phyloP scores from a whole-genome alignment of 2,888 invertebrate species.

The Folsomia candida region DNA sequence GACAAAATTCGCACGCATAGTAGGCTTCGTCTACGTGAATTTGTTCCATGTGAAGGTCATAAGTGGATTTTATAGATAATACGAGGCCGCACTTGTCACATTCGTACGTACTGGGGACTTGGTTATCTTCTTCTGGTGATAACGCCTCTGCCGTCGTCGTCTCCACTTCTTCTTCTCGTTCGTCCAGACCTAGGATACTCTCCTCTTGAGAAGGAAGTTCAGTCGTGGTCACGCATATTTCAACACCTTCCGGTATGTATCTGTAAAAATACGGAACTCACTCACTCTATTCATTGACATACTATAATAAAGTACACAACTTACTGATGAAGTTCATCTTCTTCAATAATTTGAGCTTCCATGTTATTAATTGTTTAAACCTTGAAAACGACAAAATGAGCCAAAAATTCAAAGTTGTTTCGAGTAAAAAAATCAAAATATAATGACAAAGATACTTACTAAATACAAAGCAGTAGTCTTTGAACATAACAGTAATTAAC shows the following conservation, averaged over 20 bases:
- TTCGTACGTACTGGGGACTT: background rate
- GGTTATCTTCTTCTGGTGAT: background rate
- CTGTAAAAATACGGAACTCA: no score
- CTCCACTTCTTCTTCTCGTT: background rate
- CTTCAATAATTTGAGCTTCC: slow-evolving; percentile 20
- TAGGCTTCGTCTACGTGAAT: slow-evolving; percentile 38
- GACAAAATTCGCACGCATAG: slow-evolving; percentile 40
- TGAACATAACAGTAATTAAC: no score
- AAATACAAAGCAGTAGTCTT: no score
- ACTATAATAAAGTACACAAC: no score
- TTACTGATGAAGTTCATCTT: slow-evolving; percentile 25
- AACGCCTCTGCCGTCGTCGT: no score
- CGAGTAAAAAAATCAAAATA: no score
- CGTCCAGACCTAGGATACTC: background rate
- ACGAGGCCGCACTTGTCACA: background rate
- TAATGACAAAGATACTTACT: no score
- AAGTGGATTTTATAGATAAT: background rate
- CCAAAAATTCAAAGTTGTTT: background rate
- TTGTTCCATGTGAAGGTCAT: background rate
- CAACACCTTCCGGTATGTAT: slow-evolving; percentile 4
- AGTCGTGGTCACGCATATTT: background rate
- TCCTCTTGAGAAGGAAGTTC: background rate
- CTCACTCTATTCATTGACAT: no score
- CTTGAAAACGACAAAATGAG: background rate
- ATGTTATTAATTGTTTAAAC: no score